phyloP scores from a whole-genome alignment of 1,140 invertebrate genomes.

The Drosophila navojoa region DNA sequence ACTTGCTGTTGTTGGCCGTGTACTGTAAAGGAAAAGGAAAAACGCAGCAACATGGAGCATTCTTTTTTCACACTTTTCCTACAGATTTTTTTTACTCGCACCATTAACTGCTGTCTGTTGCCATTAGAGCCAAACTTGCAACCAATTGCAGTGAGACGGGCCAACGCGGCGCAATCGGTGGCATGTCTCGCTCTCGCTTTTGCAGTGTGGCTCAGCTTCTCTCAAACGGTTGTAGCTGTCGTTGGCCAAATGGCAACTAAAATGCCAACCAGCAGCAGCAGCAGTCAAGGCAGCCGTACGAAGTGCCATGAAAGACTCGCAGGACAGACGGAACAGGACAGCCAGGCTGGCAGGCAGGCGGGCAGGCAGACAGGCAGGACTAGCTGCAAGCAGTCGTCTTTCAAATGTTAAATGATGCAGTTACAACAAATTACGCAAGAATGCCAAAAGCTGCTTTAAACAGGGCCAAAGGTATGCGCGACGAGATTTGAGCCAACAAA shows the following conservation, averaged over 20 bases:
- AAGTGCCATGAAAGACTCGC: too few species aligned
- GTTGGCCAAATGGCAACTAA: conserved; percentile 48
- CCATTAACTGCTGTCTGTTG: conserved; percentile 76
- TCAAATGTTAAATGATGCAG: conserved; percentile 78
- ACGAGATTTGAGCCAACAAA: conserved; percentile 25
- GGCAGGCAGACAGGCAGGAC: conserved; percentile 29
- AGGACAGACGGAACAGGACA: conserved; percentile 17
- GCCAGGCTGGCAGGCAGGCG: conserved; percentile 23
- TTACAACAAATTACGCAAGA: conserved; percentile 74
- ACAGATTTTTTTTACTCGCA: conserved; percentile 64
- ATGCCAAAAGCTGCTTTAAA: conserved; percentile 35
- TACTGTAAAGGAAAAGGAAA: neutral
- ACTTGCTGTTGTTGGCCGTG: neutral
- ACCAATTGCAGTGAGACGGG: conserved; percentile 63
- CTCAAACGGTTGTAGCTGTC: conserved; percentile 36
- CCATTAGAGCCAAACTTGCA: conserved; percentile 69
- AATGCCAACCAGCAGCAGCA: conserved; percentile 41
- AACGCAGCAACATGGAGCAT: conserved; percentile 28
- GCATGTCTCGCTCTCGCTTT: neutral
- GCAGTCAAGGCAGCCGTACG: conserved; percentile 17
- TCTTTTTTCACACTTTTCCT: conserved; percentile 59
- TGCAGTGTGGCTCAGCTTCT: conserved; percentile 13
- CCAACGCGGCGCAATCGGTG: neutral
- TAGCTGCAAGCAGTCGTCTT: conserved; percentile 57
- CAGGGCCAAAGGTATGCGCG: conserved; percentile 24